Evolutionary conservation across 2,113 vertebrate genomes (phyloP).

Genomic region (Xyrauchen texanus): DNA sequence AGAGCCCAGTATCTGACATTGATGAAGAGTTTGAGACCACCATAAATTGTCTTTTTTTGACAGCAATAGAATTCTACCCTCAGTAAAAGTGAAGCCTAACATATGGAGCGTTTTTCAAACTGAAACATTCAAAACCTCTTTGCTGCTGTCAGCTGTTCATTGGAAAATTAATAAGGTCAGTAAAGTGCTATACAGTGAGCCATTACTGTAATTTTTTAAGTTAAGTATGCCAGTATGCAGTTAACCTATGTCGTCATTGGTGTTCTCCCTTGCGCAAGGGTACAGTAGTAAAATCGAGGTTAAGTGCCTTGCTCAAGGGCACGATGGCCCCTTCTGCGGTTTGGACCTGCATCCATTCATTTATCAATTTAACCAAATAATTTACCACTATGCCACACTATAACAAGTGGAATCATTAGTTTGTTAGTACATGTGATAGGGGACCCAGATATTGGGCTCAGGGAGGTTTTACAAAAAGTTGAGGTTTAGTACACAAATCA

Average conservation of each 20-base stretch:
- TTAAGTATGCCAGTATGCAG: neutral
- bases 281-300: neutral
- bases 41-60: constrained; percentile 5
- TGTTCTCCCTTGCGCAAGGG: neutral
- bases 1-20: constrained; percentile 32
- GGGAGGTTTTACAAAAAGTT: too few species aligned
- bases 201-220: neutral
- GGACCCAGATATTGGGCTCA: too few species aligned
- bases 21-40: constrained; percentile 6
- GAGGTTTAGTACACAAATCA: too few species aligned
- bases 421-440: too few species aligned
- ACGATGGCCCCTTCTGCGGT: neutral
- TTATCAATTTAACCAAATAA: too few species aligned
- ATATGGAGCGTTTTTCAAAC: neutral
- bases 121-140: neutral
- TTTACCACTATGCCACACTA: too few species aligned
- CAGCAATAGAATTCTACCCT: neutral
- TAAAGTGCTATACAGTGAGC: neutral
- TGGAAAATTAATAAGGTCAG: neutral
- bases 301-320: neutral
- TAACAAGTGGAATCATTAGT: too few species aligned
- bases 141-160: neutral
- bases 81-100: neutral
- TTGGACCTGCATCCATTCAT: neutral
- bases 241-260: neutral